Conservation (phyloP, 2,113 vertebrate species). For the Sphaerodactylus townsendi region DNA sequence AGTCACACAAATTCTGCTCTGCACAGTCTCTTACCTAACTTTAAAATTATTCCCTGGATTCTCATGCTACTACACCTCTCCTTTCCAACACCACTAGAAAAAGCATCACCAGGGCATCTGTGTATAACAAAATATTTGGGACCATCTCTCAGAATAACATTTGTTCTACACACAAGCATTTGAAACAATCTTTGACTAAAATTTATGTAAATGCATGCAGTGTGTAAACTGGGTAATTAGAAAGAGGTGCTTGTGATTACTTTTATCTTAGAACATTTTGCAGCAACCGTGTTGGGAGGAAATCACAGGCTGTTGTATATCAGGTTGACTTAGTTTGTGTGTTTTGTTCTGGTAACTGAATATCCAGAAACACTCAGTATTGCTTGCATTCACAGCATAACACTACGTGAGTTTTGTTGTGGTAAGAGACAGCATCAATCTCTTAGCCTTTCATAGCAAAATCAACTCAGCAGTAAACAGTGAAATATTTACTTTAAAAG, state of each 20-base stretch:
- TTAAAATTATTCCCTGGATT: background rate
- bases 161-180: background rate
- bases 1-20: background rate
- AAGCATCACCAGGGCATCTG: background rate
- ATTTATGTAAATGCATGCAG: background rate
- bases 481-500: background rate
- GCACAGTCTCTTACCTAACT: background rate
- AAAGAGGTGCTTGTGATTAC: background rate
- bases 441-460: background rate
- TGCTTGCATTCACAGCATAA: conserved; percentile 3
- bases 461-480: background rate
- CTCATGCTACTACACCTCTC: background rate
- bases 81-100: background rate
- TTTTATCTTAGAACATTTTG: background rate
- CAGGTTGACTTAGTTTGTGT: background rate
- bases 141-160: background rate
- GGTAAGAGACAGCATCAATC: background rate
- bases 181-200: background rate
- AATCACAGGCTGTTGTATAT: background rate
- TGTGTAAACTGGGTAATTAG: background rate
- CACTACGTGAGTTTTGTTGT: background rate
- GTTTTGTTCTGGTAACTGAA: background rate
- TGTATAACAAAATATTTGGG: background rate
- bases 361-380: background rate
- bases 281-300: background rate